Conservation (phyloP, 2,113 vertebrate species). For the Holacanthus passer region DNA sequence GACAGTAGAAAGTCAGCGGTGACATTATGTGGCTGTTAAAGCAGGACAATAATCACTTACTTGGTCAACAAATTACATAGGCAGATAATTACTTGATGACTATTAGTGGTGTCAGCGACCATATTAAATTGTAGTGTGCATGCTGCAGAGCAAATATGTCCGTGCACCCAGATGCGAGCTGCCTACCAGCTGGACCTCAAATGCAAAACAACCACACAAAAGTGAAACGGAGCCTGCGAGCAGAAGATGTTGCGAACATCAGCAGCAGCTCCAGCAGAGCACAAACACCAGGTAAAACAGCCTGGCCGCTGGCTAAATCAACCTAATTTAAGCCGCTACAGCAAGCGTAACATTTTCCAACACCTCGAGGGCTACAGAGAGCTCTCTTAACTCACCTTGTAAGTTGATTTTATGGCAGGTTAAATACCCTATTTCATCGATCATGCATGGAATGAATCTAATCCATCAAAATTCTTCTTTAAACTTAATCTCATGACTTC, state of each 20-base stretch:
- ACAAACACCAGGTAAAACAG: constrained; percentile 44
- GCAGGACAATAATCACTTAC: constrained; percentile 40
- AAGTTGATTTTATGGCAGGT: constrained; percentile 45
- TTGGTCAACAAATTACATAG: constrained; percentile 41
- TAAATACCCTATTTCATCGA: constrained; percentile 50
- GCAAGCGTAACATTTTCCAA: constrained; percentile 40
- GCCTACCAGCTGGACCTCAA: constrained; percentile 55
- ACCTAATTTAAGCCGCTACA: constrained; percentile 41
- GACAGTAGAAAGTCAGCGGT: constrained; percentile 20
- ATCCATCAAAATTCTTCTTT: constrained; percentile 58
- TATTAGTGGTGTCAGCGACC: constrained; percentile 56
- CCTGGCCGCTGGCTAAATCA: constrained; percentile 17
- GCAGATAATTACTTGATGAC: constrained; percentile 52
- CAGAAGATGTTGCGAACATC: constrained; percentile 53
- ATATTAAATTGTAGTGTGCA: constrained; percentile 49
- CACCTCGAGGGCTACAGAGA: constrained; percentile 37
- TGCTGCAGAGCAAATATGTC: constrained; percentile 40
- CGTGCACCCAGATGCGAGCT: constrained; percentile 60
- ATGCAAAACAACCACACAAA: constrained; percentile 58
- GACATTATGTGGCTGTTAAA: constrained; percentile 24
- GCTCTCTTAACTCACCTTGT: constrained; percentile 21
- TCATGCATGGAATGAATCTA: constrained; percentile 53
- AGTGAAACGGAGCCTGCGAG: constrained; percentile 43
- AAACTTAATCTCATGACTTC: constrained; percentile 16
- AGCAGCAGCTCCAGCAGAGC: constrained; percentile 48